These are phyloP conservation scores for Cololabis saira DNA, from an alignment of 2,113 vertebrate genomes.

Conservation along the genomic window DNA sequence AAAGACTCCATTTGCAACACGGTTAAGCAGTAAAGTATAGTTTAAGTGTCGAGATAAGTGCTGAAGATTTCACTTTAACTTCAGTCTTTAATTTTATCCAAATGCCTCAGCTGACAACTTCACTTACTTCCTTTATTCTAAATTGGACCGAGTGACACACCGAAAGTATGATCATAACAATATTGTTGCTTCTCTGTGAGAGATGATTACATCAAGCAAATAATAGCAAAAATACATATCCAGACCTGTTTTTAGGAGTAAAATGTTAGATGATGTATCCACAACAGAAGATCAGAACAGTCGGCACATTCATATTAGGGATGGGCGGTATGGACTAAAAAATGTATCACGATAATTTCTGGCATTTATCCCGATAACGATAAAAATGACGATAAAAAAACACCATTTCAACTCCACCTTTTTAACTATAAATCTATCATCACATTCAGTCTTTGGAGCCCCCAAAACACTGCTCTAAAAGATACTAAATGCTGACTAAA, in stretches of 20 bases:
- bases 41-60: slow-evolving; percentile 40
- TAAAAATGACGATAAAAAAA: too few species aligned
- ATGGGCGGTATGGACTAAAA: too few species aligned
- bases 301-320: too few species aligned
- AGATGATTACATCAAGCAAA: slow-evolving; percentile 3
- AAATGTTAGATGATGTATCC: background rate
- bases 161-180: slow-evolving; percentile 16
- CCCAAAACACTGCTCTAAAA: too few species aligned
- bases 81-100: slow-evolving; percentile 45
- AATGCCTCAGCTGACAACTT: slow-evolving; percentile 31
- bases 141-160: slow-evolving; percentile 19
- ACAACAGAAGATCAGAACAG: too few species aligned
- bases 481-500: too few species aligned
- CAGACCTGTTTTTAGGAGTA: background rate
- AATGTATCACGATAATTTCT: too few species aligned
- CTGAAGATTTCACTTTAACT: slow-evolving; percentile 40
- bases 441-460: too few species aligned
- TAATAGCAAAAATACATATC: background rate
- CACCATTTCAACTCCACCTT: too few species aligned
- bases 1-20: slow-evolving; percentile 64
- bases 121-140: slow-evolving; percentile 27
- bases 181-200: slow-evolving; percentile 11
- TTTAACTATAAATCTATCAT: too few species aligned
- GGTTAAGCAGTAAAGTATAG: slow-evolving; percentile 59
- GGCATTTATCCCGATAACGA: too few species aligned